Conservation (phyloP, 2,888 invertebrate genomes). For the Phanerotoma sp. region DNA sequence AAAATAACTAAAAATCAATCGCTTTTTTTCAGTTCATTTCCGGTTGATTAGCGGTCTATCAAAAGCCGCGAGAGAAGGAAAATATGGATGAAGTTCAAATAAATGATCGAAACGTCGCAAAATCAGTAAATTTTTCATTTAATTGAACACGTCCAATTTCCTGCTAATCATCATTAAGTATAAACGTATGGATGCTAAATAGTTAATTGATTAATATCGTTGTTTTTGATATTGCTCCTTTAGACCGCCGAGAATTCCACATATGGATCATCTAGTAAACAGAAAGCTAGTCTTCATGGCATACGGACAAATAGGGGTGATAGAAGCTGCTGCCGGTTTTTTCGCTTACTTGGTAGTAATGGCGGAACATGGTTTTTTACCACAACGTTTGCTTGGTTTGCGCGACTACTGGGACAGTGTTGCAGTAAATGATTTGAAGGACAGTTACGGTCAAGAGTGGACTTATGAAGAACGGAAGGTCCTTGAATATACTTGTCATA, state of each 20-base stretch:
- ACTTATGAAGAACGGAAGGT: constrained; percentile 67
- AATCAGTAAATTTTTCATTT: too few species aligned
- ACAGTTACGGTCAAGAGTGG: constrained; percentile 79
- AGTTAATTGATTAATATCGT: not conserved
- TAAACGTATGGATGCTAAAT: too few species aligned
- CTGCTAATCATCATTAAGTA: too few species aligned
- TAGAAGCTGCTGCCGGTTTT: constrained; percentile 81
- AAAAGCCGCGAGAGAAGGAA: too few species aligned
- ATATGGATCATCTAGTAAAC: constrained; percentile 62
- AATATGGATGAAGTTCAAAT: too few species aligned
- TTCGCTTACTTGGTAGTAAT: constrained; percentile 77
- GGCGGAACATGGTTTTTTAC: constrained; percentile 78
- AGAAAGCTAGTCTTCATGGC: constrained; percentile 73
- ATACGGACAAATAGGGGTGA: constrained; percentile 83
- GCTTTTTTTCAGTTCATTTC: too few species aligned
- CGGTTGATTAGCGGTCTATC: too few species aligned
- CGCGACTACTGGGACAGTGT: constrained; percentile 73
- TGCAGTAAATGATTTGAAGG: constrained; percentile 64
- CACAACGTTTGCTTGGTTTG: constrained; percentile 66
- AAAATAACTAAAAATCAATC: too few species aligned
- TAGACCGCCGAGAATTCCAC: constrained; percentile 61
- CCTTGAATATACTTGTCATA: constrained; percentile 73
- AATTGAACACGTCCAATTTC: too few species aligned
- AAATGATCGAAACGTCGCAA: too few species aligned
- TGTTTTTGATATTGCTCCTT: constrained; percentile 15